These are phyloP conservation scores for Scaptodrosophila lebanonensis DNA, from an alignment of 1,140 invertebrate genomes.

Conservation along the genomic window DNA sequence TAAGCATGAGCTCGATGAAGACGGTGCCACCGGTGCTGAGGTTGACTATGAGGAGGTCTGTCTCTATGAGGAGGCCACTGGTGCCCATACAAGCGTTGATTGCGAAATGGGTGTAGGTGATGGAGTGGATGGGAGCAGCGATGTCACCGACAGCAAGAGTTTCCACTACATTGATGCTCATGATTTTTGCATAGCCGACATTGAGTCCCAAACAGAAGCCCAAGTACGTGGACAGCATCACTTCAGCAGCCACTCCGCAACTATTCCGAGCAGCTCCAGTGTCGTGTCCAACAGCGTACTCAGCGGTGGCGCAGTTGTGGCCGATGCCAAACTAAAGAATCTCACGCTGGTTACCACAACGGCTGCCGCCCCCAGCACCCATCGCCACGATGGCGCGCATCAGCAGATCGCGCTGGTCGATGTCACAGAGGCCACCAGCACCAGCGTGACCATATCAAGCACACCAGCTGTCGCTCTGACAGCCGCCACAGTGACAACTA, in stretches of 20 bases:
- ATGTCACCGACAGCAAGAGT: slow-evolving; percentile 51
- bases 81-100: slow-evolving; percentile 44
- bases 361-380: not conserved
- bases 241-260: slow-evolving; percentile 2
- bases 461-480: slow-evolving; percentile 42
- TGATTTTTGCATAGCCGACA: slow-evolving; percentile 64
- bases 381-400: slow-evolving; percentile 5
- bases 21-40: slow-evolving; percentile 56
- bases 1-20: slow-evolving; percentile 70
- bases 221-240: slow-evolving; percentile 15
- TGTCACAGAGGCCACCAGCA: slow-evolving; percentile 61
- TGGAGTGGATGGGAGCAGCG: slow-evolving; percentile 45
- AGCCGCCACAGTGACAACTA: slow-evolving; percentile 43
- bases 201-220: slow-evolving; percentile 39
- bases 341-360: slow-evolving; percentile 62
- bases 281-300: slow-evolving; percentile 43
- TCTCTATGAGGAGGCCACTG: slow-evolving; percentile 66
- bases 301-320: slow-evolving; percentile 24
- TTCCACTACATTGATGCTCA: slow-evolving; percentile 64
- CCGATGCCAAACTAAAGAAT: slow-evolving; percentile 65
- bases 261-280: slow-evolving; percentile 12
- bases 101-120: slow-evolving; percentile 57
- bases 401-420: slow-evolving; percentile 54
- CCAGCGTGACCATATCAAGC: slow-evolving; percentile 62
- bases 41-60: slow-evolving; percentile 72